phyloP scores from a whole-genome alignment of 2,888 invertebrate species.

The Tachina fera region DNA sequence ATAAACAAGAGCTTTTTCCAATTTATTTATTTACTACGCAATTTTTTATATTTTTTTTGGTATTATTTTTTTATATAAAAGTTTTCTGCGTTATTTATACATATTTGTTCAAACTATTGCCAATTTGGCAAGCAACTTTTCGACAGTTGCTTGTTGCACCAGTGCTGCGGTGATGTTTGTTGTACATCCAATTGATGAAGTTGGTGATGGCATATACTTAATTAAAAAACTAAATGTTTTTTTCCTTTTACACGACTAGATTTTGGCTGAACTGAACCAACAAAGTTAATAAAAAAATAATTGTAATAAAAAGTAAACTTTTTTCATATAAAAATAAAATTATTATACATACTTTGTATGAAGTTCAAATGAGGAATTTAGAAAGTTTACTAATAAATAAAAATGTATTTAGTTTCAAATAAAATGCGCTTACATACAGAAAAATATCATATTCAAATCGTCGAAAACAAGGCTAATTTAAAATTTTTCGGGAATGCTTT shows the following conservation, averaged over 20 bases:
- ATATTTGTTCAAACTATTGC: not conserved
- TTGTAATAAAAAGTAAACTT: slow-evolving; percentile 15
- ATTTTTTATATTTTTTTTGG: not conserved
- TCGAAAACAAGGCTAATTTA: too few species aligned
- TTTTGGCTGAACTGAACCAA: slow-evolving; percentile 2
- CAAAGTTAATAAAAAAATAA: slow-evolving; percentile 10
- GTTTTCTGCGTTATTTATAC: not conserved
- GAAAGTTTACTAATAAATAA: too few species aligned
- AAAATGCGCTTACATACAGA: too few species aligned
- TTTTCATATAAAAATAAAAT: too few species aligned
- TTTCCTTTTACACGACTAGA: not conserved
- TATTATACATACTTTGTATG: too few species aligned
- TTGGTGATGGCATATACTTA: slow-evolving; percentile 28
- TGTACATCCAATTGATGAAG: slow-evolving; percentile 28
- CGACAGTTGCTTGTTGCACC: not conserved
- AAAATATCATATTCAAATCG: too few species aligned
- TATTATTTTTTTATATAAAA: not conserved
- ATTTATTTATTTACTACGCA: not conserved
- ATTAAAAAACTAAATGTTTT: slow-evolving; percentile 22
- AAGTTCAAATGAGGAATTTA: too few species aligned
- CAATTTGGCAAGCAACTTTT: slow-evolving; percentile 5
- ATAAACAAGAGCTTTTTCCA: not conserved
- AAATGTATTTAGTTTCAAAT: too few species aligned
- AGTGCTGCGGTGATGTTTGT: not conserved
- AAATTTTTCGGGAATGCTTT: too few species aligned